Evolutionary conservation across 2,113 vertebrate genomes (phyloP).

Genomic region (Tragulus kanchil): DNA sequence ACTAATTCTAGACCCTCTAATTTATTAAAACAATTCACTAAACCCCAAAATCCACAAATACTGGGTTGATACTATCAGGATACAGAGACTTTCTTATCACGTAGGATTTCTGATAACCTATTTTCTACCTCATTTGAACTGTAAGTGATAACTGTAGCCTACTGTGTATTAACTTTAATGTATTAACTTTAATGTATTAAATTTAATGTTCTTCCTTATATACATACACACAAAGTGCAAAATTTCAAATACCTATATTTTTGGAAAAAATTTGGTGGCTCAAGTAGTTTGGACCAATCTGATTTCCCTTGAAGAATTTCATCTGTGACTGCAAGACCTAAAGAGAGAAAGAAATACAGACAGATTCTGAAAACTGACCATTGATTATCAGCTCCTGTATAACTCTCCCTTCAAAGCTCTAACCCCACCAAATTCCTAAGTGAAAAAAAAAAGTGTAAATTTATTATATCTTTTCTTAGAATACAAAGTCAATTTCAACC

Average conservation of each 20-base stretch:
- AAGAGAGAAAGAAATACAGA: background rate
- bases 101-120: constrained; percentile 3
- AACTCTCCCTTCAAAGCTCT: background rate
- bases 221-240: background rate
- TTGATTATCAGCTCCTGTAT: background rate
- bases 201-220: background rate
- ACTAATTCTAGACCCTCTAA: background rate
- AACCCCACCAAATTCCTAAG: constrained; percentile 11
- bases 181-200: background rate
- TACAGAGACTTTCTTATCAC: background rate
- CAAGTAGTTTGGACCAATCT: constrained; percentile 98
- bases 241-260: constrained; percentile 96
- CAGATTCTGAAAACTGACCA: constrained; percentile 40
- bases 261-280: constrained; percentile 96
- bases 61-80: background rate
- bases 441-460: background rate
- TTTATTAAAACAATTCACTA: background rate
- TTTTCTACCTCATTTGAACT: constrained; percentile 22
- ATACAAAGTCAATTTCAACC: constrained; percentile 50
- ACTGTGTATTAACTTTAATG: background rate
- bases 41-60: background rate
- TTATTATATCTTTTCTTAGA: constrained; percentile 47
- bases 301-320: constrained; percentile 97
- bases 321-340: constrained; percentile 96
- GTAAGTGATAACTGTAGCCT: background rate